Evolutionary conservation across 2,113 vertebrate genomes (phyloP).

Genomic region (Cervus canadensis): DNA sequence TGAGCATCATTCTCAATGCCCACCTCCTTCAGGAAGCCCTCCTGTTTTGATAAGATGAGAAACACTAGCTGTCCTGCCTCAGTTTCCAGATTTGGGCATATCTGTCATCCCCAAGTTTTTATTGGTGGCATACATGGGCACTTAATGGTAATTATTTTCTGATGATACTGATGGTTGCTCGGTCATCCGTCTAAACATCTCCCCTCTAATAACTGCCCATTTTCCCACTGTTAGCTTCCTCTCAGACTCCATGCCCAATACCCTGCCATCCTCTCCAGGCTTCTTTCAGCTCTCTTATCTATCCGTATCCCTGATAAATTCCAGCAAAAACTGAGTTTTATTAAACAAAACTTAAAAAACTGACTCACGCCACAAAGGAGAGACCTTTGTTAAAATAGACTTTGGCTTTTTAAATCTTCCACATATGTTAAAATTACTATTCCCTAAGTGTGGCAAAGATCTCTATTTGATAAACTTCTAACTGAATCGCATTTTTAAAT

Average conservation of each 20-base stretch:
- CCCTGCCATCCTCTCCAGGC: neutral
- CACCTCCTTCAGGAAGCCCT: neutral
- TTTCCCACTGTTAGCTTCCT: neutral
- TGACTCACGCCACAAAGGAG: neutral
- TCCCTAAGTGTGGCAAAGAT: neutral
- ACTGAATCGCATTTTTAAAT: slow-evolving; percentile 51
- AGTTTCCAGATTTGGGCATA: neutral
- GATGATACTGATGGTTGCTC: neutral
- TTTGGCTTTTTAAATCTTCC: slow-evolving; percentile 1
- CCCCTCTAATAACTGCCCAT: neutral
- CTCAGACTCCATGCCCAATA: neutral
- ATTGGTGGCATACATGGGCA: fast-evolving
- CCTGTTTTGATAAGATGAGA: neutral
- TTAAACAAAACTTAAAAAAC: slow-evolving; percentile 13
- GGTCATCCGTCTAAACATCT: too few relatives aligned
- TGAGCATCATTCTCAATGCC: neutral
- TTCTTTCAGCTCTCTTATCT: neutral
- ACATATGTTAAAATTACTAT: neutral
- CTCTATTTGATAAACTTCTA: slow-evolving; percentile 45
- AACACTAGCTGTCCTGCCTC: neutral
- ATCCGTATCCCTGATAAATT: neutral
- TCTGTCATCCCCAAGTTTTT: neutral
- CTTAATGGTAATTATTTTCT: neutral
- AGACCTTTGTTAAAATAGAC: slow-evolving; percentile 37
- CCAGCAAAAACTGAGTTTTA: neutral